These are phyloP conservation scores for Drosophila kanekoi DNA, from an alignment of 2,888 invertebrate genomes.

Conservation along the genomic window DNA sequence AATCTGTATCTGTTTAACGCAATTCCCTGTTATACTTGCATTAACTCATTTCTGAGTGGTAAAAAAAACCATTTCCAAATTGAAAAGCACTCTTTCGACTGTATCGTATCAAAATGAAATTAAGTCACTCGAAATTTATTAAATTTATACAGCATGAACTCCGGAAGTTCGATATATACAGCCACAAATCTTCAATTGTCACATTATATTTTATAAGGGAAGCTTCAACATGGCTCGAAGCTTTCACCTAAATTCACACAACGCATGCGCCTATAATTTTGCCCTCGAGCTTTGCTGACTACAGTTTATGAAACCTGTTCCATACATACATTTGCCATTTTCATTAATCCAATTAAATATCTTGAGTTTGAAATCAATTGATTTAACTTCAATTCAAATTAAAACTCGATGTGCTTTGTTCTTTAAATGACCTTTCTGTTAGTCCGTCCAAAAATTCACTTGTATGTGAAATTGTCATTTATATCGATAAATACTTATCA, in stretches of 20 bases:
- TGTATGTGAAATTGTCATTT: too few relatives aligned
- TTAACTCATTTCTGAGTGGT: too few relatives aligned
- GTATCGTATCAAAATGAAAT: neutral
- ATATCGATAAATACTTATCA: too few relatives aligned
- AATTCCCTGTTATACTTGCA: neutral
- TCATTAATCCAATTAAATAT: too few relatives aligned
- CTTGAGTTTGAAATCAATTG: too few relatives aligned
- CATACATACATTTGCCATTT: too few relatives aligned
- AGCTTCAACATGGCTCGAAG: constrained; percentile 15
- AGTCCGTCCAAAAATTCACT: too few relatives aligned
- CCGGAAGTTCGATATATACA: constrained; percentile 15
- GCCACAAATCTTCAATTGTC: constrained; percentile 30
- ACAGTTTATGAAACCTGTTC: too few relatives aligned
- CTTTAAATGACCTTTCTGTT: too few relatives aligned
- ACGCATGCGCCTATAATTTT: constrained; percentile 30
- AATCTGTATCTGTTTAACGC: neutral
- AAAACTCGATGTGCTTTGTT: too few relatives aligned
- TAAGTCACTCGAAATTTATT: neutral
- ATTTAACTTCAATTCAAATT: too few relatives aligned
- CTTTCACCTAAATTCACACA: neutral
- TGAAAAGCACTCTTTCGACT: neutral
- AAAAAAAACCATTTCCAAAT: neutral
- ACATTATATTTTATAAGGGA: constrained; percentile 8
- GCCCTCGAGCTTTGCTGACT: constrained; percentile 1
- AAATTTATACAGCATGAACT: neutral